phyloP scores from a whole-genome alignment of 2,888 invertebrate species.

The Cosmia trapezina region DNA sequence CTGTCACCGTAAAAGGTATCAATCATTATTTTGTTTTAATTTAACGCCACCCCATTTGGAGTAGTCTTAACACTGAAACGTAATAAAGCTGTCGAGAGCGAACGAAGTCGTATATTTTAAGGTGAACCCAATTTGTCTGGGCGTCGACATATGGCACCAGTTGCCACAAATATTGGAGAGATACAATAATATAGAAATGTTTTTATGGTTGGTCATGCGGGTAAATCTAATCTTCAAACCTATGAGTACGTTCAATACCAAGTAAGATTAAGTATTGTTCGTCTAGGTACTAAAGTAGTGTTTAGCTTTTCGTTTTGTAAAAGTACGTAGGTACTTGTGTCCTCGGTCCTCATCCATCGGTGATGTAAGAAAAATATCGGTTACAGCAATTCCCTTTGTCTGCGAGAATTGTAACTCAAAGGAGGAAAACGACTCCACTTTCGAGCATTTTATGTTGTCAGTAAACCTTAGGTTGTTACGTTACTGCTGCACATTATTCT shows the following conservation, averaged over 20 bases:
- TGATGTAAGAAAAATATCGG: conserved; percentile 29
- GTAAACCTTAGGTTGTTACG: conserved; percentile 18
- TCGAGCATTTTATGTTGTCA: conserved; percentile 18
- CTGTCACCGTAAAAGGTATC: conserved; percentile 57
- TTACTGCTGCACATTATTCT: conserved; percentile 21
- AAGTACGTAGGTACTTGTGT: neutral
- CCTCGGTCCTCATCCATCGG: neutral
- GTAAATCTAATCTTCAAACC: conserved; percentile 37
- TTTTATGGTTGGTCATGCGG: conserved; percentile 45
- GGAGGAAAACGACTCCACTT: conserved; percentile 17
- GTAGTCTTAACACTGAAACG: conserved; percentile 57
- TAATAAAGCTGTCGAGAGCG: conserved; percentile 77
- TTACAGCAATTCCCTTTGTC: conserved; percentile 22
- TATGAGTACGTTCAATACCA: conserved; percentile 18
- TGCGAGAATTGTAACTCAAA: conserved; percentile 22
- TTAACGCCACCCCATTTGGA: conserved; percentile 60
- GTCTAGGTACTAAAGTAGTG: neutral
- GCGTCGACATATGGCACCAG: conserved; percentile 74
- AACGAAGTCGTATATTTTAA: conserved; percentile 71
- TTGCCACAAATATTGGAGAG: conserved; percentile 72
- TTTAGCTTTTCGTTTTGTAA: neutral
- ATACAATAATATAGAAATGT: conserved; percentile 60
- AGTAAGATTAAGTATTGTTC: neutral
- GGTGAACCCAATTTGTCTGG: conserved; percentile 74
- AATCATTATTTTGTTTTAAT: conserved; percentile 67